These are phyloP conservation scores for Creontiades dilutus DNA, from an alignment of 2,888 invertebrate genomes.

Conservation along the genomic window DNA sequence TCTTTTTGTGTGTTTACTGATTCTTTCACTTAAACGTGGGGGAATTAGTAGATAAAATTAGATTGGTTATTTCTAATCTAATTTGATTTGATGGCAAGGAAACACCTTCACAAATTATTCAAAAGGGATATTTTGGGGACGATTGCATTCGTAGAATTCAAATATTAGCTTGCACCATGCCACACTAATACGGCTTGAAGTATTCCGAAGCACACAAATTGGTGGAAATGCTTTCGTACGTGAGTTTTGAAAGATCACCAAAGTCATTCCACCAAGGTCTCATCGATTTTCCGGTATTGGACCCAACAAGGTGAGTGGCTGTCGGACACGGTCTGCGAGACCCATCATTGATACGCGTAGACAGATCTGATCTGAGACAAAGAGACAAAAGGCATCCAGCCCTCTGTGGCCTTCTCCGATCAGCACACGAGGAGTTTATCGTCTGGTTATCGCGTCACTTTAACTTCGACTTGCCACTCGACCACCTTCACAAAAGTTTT, in stretches of 20 bases:
- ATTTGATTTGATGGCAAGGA: too few relatives aligned
- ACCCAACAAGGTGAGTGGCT: slow-evolving; percentile 33
- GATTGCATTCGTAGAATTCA: too few relatives aligned
- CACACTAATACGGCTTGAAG: not conserved
- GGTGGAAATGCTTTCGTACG: not conserved
- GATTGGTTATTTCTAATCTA: too few relatives aligned
- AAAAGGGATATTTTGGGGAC: too few relatives aligned
- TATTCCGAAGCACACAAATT: not conserved
- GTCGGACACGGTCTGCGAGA: slow-evolving; percentile 33
- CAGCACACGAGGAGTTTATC: slow-evolving; percentile 2
- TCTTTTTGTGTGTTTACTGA: too few relatives aligned
- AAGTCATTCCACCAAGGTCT: slow-evolving; percentile 28
- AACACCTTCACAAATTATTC: too few relatives aligned
- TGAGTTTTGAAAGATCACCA: not conserved
- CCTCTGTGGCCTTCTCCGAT: not conserved
- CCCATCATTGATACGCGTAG: slow-evolving; percentile 42
- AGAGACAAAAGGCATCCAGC: not conserved
- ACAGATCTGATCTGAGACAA: slow-evolving; percentile 49
- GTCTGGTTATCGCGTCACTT: not conserved
- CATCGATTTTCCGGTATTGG: slow-evolving; percentile 8
- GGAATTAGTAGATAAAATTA: too few relatives aligned
- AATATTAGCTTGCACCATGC: too few relatives aligned
- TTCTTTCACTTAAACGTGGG: too few relatives aligned
- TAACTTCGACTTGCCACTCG: too few relatives aligned
- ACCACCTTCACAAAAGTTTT: too few relatives aligned